phyloP scores from a whole-genome alignment of 2,797 vertebrate species.

The Otus scops region DNA sequence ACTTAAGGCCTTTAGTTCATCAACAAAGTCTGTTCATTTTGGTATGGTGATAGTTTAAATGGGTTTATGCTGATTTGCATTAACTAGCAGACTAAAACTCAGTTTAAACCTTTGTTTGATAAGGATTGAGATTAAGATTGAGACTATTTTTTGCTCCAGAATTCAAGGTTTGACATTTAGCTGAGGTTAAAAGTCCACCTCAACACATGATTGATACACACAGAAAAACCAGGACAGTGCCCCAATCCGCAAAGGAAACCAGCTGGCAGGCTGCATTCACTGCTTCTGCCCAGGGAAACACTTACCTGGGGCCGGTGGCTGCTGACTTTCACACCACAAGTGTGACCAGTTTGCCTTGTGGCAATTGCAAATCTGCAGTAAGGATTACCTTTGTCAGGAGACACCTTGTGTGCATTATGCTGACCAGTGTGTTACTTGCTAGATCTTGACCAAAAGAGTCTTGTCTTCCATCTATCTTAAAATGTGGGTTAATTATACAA shows the following conservation, averaged over 20 bases:
- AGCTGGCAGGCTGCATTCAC: not conserved
- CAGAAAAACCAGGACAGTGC: rapidly evolving
- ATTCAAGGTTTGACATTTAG: not conserved
- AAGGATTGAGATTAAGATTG: not conserved
- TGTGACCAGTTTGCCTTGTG: not conserved
- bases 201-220: rapidly evolving
- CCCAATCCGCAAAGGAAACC: not conserved
- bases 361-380: not conserved
- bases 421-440: not conserved
- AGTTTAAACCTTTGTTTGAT: not conserved
- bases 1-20: not conserved
- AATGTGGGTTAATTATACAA: not conserved
- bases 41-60: not conserved
- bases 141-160: not conserved
- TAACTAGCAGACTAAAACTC: not conserved
- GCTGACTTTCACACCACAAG: not conserved
- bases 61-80: not conserved
- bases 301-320: not conserved
- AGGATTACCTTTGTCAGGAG: not conserved
- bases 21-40: not conserved
- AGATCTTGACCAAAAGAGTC: not conserved
- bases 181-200: not conserved
- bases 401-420: rapidly evolving
- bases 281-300: not conserved
- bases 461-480: not conserved